Evolutionary conservation across 2,888 invertebrate species (phyloP).

Genomic region (Drosophila kambysellisi): DNA sequence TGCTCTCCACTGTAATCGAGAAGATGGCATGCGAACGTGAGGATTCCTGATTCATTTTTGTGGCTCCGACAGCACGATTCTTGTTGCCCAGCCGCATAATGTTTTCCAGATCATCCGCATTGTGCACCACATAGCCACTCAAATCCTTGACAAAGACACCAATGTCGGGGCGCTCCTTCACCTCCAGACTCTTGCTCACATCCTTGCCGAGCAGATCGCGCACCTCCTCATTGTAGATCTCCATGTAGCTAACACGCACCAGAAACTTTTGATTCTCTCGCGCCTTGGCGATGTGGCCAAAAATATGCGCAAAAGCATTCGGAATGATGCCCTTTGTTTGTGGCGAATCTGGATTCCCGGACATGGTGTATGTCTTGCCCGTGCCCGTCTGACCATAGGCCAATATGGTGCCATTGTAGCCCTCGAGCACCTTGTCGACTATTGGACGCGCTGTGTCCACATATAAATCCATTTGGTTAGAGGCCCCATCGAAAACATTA

Average conservation of each 20-base stretch:
- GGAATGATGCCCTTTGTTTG: conserved; percentile 98
- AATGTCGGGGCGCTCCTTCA: conserved; percentile 97
- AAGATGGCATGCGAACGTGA: conserved; percentile 99
- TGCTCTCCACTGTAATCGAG: conserved; percentile 98
- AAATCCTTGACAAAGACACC: conserved; percentile 99
- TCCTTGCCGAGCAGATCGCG: conserved; percentile 96
- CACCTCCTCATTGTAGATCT: conserved; percentile 99
- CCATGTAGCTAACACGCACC: conserved; percentile 98
- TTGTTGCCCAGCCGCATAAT: conserved; percentile 98
- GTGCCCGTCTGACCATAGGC: conserved; percentile 98
- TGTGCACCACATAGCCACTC: conserved; percentile 98
- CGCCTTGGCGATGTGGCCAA: conserved; percentile 98
- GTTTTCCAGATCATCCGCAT: conserved; percentile 96
- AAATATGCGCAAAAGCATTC: conserved; percentile 99
- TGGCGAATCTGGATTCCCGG: conserved; percentile 94
- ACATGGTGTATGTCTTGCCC: conserved; percentile 99
- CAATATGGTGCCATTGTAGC: conserved; percentile 97
- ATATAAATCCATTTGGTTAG: conserved; percentile 95
- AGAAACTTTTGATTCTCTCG: conserved; percentile 97
- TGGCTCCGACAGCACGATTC: conserved; percentile 95
- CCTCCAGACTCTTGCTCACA: conserved; percentile 93
- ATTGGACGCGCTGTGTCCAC: conserved; percentile 98
- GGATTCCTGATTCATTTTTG: conserved; percentile 98
- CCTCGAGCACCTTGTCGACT: conserved; percentile 97
- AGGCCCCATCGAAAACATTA: conserved; percentile 94